These are phyloP conservation scores for Bombylius discolor DNA, from an alignment of 2,888 invertebrate genomes.

Conservation along the genomic window DNA sequence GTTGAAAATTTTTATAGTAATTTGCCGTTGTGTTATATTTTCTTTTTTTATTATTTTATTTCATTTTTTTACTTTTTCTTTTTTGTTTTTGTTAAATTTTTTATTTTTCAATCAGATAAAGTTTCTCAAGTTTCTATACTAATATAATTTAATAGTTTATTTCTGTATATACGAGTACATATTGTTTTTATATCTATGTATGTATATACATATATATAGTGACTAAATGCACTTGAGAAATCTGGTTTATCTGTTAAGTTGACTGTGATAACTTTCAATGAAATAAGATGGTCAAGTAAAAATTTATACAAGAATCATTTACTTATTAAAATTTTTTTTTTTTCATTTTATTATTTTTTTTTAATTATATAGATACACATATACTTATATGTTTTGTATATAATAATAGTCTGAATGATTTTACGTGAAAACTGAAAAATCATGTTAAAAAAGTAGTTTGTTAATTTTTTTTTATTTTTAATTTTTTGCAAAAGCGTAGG, in stretches of 20 bases:
- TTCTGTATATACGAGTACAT: too few relatives aligned
- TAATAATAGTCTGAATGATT: background rate
- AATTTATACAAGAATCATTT: too few relatives aligned
- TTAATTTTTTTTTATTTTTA: too few relatives aligned
- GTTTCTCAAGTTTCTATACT: background rate
- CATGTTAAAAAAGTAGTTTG: background rate
- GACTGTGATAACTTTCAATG: too few relatives aligned
- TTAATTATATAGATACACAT: too few relatives aligned
- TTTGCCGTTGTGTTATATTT: background rate
- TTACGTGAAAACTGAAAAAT: background rate
- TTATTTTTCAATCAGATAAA: slow-evolving; percentile 9
- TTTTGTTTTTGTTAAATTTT: slow-evolving; percentile 2
- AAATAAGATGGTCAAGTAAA: background rate
- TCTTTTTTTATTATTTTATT: background rate
- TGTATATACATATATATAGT: too few relatives aligned
- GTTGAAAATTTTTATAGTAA: background rate
- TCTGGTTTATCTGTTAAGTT: background rate
- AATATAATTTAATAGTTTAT: too few relatives aligned
- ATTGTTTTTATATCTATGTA: too few relatives aligned
- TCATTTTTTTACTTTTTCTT: background rate
- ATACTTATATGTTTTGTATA: too few relatives aligned
- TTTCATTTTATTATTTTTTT: too few relatives aligned
- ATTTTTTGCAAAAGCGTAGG: background rate
- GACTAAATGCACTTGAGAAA: background rate
- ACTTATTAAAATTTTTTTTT: too few relatives aligned